Evolutionary conservation across 2,797 vertebrate species (phyloP).

Genomic region (Stomatorhinus walkeri): DNA sequence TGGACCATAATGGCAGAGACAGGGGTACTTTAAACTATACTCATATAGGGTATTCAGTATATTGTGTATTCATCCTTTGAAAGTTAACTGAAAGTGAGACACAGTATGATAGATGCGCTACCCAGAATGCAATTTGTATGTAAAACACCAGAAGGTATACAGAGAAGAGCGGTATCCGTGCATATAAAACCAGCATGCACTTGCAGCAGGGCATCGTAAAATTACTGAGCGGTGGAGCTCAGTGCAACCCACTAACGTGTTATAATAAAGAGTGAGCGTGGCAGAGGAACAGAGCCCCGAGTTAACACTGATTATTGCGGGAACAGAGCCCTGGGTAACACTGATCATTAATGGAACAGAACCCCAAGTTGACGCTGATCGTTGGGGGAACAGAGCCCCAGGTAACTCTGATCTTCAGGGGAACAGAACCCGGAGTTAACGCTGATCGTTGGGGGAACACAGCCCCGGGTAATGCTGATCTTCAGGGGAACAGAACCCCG

Average conservation of each 20-base stretch:
- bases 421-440: neutral
- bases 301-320: neutral
- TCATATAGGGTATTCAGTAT: neutral
- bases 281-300: neutral
- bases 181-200: neutral
- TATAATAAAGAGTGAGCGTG: neutral
- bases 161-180: neutral
- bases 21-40: neutral
- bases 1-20: neutral
- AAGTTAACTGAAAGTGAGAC: neutral
- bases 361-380: neutral
- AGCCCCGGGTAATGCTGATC: neutral
- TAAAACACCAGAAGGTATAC: neutral
- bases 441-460: neutral
- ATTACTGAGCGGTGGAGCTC: neutral
- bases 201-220: neutral
- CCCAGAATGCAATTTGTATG: slow-evolving; percentile 14
- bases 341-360: neutral
- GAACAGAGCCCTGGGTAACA: neutral
- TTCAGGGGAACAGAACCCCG: neutral
- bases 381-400: neutral
- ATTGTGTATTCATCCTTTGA: neutral
- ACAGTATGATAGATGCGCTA: neutral
- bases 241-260: neutral
- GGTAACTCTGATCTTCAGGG: neutral